Evolutionary conservation across 2,888 invertebrate genomes (phyloP), one percentile per base, ranked within the genome.

Genomic region (Chrysolina haemoptera): DNA sequence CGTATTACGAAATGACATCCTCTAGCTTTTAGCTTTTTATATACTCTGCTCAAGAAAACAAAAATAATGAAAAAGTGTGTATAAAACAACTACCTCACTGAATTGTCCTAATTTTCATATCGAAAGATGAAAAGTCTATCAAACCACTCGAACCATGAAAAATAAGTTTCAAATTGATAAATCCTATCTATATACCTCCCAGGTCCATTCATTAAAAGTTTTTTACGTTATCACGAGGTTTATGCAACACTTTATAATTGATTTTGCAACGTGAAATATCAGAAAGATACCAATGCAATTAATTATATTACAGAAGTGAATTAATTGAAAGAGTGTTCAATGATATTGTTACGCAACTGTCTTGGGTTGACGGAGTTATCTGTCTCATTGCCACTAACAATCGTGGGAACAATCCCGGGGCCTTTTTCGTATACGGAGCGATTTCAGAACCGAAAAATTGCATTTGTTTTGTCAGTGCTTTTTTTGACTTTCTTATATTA

Each of bases 291-390:
- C 10, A 53, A 20, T 18, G 20, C 20, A 53, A 53, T 53, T 53
- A 20, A 53, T 53, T 20, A 53, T 53, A 20, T 53, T 18, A 20
- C 22, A 12, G 43, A 43, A 14, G 2, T 53, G 53, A 53, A 53
- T 53, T 53, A 53, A 53, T 53, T 20, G 53, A 53, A 53, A 53
- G 53, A 11, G 10, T 53, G 53, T 53, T 53, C 53, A 53, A 53
- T 53, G 20, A 12, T 20, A 53, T 18, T 8, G 5, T 53, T 53
- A 53, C 53, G 20, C 53, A 53, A 53, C 53, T 20, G 53, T 20
- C 53, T 53, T 16, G 14, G 53, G 16, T 48, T 16, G 48, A 16
- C 8, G 8, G 10, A 16, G 2, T 48, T 48, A 16, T 10, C 10
- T 48, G 48, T 48, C n/a, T 16, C 48, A 48, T 18, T 48, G 48